phyloP scores from a whole-genome alignment of 2,888 invertebrate genomes.

The Pseudococcus jackbeardsleyi region DNA sequence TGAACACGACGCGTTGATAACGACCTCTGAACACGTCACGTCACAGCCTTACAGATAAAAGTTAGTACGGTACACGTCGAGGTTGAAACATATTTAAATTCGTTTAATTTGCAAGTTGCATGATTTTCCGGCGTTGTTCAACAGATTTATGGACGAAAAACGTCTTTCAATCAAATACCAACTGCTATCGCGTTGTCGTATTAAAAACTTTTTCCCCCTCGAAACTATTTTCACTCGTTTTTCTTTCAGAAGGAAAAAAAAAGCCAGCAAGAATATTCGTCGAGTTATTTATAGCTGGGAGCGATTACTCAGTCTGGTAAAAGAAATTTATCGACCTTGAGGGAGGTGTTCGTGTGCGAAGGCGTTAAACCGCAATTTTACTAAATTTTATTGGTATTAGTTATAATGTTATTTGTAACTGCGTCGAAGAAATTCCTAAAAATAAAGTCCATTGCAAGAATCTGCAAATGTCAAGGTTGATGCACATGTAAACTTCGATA shows the following conservation, averaged over 20 bases:
- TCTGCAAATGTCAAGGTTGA: too few relatives aligned
- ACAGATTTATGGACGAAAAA: background rate
- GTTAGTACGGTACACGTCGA: background rate
- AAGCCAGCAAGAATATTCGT: background rate
- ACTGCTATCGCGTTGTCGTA: too few relatives aligned
- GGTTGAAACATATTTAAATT: background rate
- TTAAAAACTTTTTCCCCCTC: too few relatives aligned
- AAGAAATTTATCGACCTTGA: background rate
- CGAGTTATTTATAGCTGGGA: background rate
- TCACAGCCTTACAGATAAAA: background rate
- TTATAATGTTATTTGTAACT: too few relatives aligned
- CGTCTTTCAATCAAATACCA: conserved; percentile 9
- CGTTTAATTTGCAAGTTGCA: conserved; percentile 7
- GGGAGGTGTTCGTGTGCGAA: background rate
- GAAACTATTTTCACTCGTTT: background rate
- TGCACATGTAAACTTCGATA: too few relatives aligned
- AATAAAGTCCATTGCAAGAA: too few relatives aligned
- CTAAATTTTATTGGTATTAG: too few relatives aligned
- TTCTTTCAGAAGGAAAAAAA: background rate
- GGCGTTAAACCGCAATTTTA: conserved; percentile 5
- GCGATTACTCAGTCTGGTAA: conserved; percentile 4
- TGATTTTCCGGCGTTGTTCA: background rate
- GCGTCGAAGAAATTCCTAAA: too few relatives aligned
- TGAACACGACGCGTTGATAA: conserved; percentile 4
- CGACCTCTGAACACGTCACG: background rate